These are phyloP conservation scores for Eilema sororculum DNA, from an alignment of 2,888 invertebrate species.

Conservation along the genomic window DNA sequence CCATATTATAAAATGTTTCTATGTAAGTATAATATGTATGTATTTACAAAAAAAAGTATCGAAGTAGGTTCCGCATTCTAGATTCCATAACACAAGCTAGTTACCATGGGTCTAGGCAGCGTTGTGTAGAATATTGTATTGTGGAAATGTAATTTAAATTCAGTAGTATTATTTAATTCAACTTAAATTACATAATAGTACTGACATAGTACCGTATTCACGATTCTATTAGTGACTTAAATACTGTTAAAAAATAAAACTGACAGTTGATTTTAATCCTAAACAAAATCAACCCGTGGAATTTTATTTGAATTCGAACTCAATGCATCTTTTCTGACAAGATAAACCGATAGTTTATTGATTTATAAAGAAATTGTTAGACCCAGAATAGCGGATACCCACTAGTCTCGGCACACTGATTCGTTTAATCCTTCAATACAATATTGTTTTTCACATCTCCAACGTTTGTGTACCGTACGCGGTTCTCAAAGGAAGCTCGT, in stretches of 20 bases:
- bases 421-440: constrained; percentile 48
- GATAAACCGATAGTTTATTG: constrained; percentile 7
- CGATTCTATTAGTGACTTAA: background rate
- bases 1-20: no score
- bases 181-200: no score
- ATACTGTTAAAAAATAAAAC: background rate
- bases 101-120: no score
- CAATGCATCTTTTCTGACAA: background rate
- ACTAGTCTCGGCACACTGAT: constrained; percentile 38
- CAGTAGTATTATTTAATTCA: no score
- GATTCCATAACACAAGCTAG: no score
- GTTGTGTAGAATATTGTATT: no score
- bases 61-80: no score
- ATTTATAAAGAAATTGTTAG: constrained; percentile 32
- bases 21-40: no score
- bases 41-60: no score
- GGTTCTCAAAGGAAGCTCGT: constrained; percentile 64
- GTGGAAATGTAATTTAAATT: no score
- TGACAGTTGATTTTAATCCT: background rate
- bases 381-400: constrained; percentile 27
- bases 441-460: constrained; percentile 57
- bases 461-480: constrained; percentile 41
- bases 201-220: no score
- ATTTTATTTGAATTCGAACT: background rate
- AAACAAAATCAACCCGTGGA: background rate